These are phyloP conservation scores for Halcyon chelicuti DNA, from an alignment of 2,797 vertebrate genomes.

Conservation along the genomic window DNA sequence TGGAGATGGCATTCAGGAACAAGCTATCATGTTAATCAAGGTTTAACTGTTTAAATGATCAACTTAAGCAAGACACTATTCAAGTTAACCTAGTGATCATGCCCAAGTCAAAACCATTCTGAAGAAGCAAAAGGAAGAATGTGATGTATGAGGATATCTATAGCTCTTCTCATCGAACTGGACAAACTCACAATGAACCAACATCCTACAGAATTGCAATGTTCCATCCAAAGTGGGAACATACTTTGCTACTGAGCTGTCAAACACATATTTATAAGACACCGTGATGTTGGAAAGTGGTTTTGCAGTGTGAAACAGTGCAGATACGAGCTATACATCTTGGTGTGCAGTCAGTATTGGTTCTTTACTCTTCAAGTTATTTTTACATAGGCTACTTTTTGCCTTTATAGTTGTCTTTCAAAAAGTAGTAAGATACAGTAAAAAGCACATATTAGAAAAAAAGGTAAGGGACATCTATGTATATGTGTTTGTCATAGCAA, in stretches of 20 bases:
- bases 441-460: not conserved
- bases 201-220: not conserved
- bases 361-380: not conserved
- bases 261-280: conserved; percentile 7
- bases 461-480: not conserved
- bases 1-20: not conserved
- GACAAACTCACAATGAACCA: conserved; percentile 18
- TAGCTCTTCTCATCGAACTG: not conserved
- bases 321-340: not conserved
- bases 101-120: not conserved
- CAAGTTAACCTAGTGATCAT: not conserved
- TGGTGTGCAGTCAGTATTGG: accelerated
- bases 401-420: not conserved
- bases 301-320: not conserved
- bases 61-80: not conserved
- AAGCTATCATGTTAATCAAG: not conserved
- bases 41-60: not conserved
- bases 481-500: not conserved
- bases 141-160: not conserved
- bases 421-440: not conserved
- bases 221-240: not conserved
- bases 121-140: not conserved
- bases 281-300: not conserved
- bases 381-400: not conserved
- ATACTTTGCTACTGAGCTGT: not conserved